These are phyloP conservation scores for Ormyrus rosae DNA, from an alignment of 2,888 invertebrate species.

Conservation along the genomic window DNA sequence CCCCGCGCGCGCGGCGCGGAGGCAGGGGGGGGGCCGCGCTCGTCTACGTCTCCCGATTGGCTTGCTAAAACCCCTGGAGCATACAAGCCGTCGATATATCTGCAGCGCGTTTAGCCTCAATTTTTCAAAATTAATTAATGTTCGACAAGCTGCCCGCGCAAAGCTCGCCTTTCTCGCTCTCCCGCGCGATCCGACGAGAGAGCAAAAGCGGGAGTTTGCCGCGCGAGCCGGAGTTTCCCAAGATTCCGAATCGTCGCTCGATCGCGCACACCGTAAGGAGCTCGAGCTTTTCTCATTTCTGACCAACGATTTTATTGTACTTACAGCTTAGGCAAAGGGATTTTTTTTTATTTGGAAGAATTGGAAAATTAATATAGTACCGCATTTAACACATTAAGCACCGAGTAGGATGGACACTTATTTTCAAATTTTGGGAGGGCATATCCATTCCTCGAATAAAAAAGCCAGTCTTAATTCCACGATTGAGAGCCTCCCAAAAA, in stretches of 20 bases:
- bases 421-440: neutral
- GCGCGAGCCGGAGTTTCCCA: neutral
- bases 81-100: conserved; percentile 67
- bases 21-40: conserved; percentile 34
- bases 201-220: conserved; percentile 11
- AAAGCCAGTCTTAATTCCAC: neutral
- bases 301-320: too few species aligned
- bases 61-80: conserved; percentile 63
- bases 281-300: too few species aligned
- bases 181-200: neutral
- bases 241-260: too few species aligned
- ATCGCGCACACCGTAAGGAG: too few species aligned
- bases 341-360: neutral
- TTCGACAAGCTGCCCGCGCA: conserved; percentile 66
- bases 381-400: neutral
- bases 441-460: conserved; percentile 1
- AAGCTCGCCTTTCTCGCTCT: neutral
- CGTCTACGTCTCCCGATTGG: conserved; percentile 68
- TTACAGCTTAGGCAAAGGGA: too few species aligned
- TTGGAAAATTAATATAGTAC: conserved; percentile 18
- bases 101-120: conserved; percentile 69
- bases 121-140: conserved; percentile 75
- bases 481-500: neutral
- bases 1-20: neutral
- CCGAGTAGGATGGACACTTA: neutral